Percentiles rank a stretch among this genome's conserved stretches.
Evolutionary conservation across 2,888 invertebrate species (phyloP).

Genomic region (Drosophila demipolita): DNA sequence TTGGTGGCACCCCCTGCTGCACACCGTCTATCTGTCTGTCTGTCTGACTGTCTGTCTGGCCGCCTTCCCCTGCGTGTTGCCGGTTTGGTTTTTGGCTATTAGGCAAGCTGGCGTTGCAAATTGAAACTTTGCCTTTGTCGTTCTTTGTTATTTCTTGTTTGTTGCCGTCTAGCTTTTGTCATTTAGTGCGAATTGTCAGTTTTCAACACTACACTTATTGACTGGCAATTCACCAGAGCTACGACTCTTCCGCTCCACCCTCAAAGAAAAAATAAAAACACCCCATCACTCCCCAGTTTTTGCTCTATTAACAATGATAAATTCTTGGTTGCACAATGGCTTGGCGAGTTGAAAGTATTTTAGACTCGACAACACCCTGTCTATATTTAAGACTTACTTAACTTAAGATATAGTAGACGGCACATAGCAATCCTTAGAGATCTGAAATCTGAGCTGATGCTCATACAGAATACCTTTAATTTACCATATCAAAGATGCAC

Average conservation of each 20-base stretch:
- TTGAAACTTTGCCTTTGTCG: conserved; percentile 56
- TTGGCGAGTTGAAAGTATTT: neutral
- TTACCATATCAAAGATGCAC: neutral
- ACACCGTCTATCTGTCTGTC: neutral
- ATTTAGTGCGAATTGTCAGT: conserved; percentile 60
- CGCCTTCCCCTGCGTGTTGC: conserved; percentile 23
- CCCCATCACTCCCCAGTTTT: neutral
- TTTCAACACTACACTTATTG: conserved; percentile 37
- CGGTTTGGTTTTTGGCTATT: conserved; percentile 33
- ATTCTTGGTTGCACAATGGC: conserved; percentile 52
- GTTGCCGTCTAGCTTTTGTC: conserved; percentile 61
- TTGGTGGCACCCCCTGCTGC: conserved; percentile 22
- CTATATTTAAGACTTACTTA: neutral
- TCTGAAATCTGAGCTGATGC: neutral
- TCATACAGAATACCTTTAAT: neutral
- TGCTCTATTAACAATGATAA: conserved; percentile 33
- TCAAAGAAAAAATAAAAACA: neutral
- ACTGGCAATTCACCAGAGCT: conserved; percentile 20
- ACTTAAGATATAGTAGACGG: neutral
- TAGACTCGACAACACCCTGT: conserved; percentile 3
- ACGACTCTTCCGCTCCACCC: neutral
- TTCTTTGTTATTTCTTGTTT: conserved; percentile 2
- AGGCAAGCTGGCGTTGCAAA: conserved; percentile 59
- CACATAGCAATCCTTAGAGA: neutral
- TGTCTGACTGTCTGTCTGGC: neutral